phyloP scores from a whole-genome alignment of 1,140 invertebrate species.

The Neodiprion pinetum region DNA sequence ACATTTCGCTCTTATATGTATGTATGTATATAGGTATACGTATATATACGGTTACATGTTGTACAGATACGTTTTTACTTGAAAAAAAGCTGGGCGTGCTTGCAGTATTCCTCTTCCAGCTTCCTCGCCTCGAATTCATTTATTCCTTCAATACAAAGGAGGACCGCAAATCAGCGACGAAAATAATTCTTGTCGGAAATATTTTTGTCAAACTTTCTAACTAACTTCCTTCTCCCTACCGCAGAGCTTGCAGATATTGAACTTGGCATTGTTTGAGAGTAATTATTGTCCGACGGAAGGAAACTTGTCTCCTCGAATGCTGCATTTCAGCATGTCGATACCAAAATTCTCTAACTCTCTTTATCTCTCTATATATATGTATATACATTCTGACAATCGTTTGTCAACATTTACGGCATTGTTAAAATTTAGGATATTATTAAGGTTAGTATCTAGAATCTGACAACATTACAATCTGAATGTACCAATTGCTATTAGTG shows the following conservation, averaged over 20 bases:
- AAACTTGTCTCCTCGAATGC: constrained; percentile 58
- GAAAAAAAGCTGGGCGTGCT: not conserved
- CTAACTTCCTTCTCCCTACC: constrained; percentile 33
- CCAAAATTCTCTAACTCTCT: too few relatives aligned
- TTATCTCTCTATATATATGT: too few relatives aligned
- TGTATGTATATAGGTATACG: not conserved
- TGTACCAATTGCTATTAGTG: too few relatives aligned
- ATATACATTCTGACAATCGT: too few relatives aligned
- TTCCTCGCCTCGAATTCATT: not conserved
- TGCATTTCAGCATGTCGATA: not conserved
- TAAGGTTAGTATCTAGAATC: too few relatives aligned
- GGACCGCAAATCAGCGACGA: not conserved
- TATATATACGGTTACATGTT: not conserved
- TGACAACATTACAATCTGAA: too few relatives aligned
- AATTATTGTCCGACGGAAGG: constrained; percentile 52
- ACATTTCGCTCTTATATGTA: constrained; percentile 46
- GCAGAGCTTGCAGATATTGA: constrained; percentile 55
- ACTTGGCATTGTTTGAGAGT: constrained; percentile 48
- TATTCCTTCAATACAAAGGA: not conserved
- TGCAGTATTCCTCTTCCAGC: not conserved
- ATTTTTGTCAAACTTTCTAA: too few relatives aligned
- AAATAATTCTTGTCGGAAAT: constrained; percentile 23
- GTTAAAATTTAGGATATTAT: too few relatives aligned
- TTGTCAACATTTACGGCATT: too few relatives aligned
- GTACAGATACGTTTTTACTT: not conserved